Evolutionary conservation across 2,888 invertebrate species (phyloP).

Genomic region (Archaeoteleia sp.): DNA sequence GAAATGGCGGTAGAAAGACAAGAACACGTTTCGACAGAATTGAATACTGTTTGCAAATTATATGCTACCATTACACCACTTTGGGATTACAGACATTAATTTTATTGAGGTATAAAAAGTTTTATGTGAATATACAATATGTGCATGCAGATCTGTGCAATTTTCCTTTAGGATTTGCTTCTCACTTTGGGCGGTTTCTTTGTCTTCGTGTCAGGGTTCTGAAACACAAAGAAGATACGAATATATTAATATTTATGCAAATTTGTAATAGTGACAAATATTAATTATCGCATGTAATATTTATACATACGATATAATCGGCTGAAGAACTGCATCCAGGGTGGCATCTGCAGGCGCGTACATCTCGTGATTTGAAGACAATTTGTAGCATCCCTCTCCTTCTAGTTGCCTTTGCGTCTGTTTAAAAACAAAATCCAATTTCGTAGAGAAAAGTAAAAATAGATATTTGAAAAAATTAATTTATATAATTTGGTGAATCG

Average conservation of each 20-base stretch:
- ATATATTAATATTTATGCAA: slow-evolving; percentile 20
- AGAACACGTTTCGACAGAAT: slow-evolving; percentile 13
- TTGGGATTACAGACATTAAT: slow-evolving; percentile 65
- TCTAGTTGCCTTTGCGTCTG: slow-evolving; percentile 74
- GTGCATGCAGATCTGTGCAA: slow-evolving; percentile 66
- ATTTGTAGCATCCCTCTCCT: slow-evolving; percentile 72
- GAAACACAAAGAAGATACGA: slow-evolving; percentile 56
- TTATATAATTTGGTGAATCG: no score
- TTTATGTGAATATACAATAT: slow-evolving; percentile 70
- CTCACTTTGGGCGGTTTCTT: slow-evolving; percentile 69
- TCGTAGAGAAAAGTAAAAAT: background rate
- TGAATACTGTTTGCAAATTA: slow-evolving; percentile 17
- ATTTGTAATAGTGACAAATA: no score
- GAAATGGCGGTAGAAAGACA: background rate
- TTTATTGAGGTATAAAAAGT: slow-evolving; percentile 69
- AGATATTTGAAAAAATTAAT: no score
- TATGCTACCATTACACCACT: slow-evolving; percentile 40
- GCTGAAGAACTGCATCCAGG: slow-evolving; percentile 73
- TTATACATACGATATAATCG: slow-evolving; percentile 73
- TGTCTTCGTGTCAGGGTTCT: slow-evolving; percentile 73
- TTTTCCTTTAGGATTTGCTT: slow-evolving; percentile 62
- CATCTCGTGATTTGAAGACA: slow-evolving; percentile 72
- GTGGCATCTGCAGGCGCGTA: slow-evolving; percentile 71
- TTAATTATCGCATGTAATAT: background rate
- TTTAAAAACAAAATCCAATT: slow-evolving; percentile 60